Conservation (phyloP, 2,797 vertebrate genomes). For the Mormyrops attenuatus region DNA sequence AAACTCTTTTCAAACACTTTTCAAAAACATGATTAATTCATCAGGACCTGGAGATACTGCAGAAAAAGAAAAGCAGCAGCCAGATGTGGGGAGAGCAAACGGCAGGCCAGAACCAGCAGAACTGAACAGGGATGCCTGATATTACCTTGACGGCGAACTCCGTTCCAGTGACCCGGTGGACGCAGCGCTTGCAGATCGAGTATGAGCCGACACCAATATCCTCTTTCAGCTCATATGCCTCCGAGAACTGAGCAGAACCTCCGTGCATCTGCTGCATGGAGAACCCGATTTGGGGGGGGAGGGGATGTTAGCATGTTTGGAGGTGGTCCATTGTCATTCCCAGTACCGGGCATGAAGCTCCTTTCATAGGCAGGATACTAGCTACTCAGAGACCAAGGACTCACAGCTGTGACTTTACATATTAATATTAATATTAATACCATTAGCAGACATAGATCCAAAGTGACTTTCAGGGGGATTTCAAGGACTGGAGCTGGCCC, state of each 20-base stretch:
- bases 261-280: conserved; percentile 73
- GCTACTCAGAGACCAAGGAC: background rate
- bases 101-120: background rate
- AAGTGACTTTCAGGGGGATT: background rate
- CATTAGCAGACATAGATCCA: background rate
- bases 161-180: conserved; percentile 79
- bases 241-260: conserved; percentile 77
- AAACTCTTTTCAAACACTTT: background rate
- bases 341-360: background rate
- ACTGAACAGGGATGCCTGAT: background rate
- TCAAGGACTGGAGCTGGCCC: background rate
- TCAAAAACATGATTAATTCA: background rate
- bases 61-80: background rate
- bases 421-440: background rate
- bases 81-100: background rate
- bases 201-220: conserved; percentile 96
- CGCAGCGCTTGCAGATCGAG: conserved; percentile 91
- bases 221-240: conserved; percentile 88
- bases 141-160: conserved; percentile 95
- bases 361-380: background rate
- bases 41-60: background rate
- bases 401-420: background rate
- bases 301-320: background rate
- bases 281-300: background rate
- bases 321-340: background rate